Conservation (phyloP, 2,888 invertebrate genomes). For the Candidula unifasciata region DNA sequence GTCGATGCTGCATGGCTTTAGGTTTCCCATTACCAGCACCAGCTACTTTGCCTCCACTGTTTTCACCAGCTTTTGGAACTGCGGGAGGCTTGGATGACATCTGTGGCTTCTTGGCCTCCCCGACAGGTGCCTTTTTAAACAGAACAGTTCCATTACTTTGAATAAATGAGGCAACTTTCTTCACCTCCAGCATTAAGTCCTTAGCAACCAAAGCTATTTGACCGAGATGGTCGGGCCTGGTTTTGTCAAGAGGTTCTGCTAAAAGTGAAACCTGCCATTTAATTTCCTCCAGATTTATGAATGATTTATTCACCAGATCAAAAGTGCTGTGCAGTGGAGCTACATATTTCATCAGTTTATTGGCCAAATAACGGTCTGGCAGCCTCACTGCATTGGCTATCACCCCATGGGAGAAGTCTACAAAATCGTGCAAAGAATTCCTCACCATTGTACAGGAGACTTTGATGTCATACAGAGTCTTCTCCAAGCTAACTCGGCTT, state of each 20-base stretch:
- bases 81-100: constrained; percentile 63
- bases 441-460: constrained; percentile 87
- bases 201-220: constrained; percentile 91
- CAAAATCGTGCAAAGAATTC: constrained; percentile 89
- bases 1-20: constrained; percentile 83
- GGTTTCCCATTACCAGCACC: constrained; percentile 7
- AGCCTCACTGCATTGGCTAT: constrained; percentile 87
- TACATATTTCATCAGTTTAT: constrained; percentile 66
- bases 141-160: constrained; percentile 80
- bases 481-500: constrained; percentile 86
- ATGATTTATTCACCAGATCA: constrained; percentile 62
- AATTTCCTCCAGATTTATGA: constrained; percentile 68
- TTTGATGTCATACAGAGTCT: constrained; percentile 89
- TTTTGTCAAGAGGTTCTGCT: constrained; percentile 76
- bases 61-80: constrained; percentile 59
- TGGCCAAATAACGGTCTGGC: constrained; percentile 72
- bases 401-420: constrained; percentile 92
- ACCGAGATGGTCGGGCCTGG: constrained; percentile 88
- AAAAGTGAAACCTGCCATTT: constrained; percentile 70
- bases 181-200: constrained; percentile 91
- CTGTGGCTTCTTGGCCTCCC: constrained; percentile 32
- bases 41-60: background rate
- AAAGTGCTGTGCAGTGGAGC: constrained; percentile 66
- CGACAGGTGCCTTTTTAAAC: constrained; percentile 66
- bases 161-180: constrained; percentile 92